Base-by-base conservation (phyloP, 2,113 vertebrate genomes). In the Isurus oxyrinchus region DNA sequence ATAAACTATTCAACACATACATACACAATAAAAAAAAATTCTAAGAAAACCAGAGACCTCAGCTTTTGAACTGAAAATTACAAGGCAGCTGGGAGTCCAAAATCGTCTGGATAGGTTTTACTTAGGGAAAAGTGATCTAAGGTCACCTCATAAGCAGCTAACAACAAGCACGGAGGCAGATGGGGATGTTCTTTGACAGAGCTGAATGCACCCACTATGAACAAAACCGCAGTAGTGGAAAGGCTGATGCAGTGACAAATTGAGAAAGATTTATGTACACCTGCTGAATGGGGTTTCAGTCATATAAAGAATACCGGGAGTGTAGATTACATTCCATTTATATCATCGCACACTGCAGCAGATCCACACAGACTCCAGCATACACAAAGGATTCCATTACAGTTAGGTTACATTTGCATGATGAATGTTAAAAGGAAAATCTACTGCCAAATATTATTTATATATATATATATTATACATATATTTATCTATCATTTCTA, bases 301-400 rank as follows among this genome's bases (percentile, higher is more conserved):
- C 94, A 72, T 27, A 95, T 63, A 95, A 95, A 95, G 94, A 95
- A 72, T 49, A 95, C 67, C 44, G 21, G 94, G 67, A 72, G 94
- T 27, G 66, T 53, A 35, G 66, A 72, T 95, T 95, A 69, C 94
- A 72, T 95, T 95, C 94, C 94, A 76, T 95, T 72, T 95, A 95
- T 95, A 72, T 69, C 94, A 95, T 72, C 44, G 11, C 94, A 94
- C 90, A 72, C 94, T 76, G 94, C 94, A 95, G 55, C 44, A 95
- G 49, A 95, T 95, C 67, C 44, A 55, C 66, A 72, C 66, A 66
- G 88, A 94, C 44, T 53, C 44, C 44, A 31, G 67, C 63, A 53
- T 72, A 55, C 94, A 95, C 94, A 95, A 95, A 95, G 49, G 94
- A 95, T 95, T 95, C 94, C 94, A 95, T 95, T 95, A 95, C 94